These are phyloP conservation scores for Lethrus apterus DNA, from an alignment of 1,140 invertebrate genomes.

Conservation along the genomic window DNA sequence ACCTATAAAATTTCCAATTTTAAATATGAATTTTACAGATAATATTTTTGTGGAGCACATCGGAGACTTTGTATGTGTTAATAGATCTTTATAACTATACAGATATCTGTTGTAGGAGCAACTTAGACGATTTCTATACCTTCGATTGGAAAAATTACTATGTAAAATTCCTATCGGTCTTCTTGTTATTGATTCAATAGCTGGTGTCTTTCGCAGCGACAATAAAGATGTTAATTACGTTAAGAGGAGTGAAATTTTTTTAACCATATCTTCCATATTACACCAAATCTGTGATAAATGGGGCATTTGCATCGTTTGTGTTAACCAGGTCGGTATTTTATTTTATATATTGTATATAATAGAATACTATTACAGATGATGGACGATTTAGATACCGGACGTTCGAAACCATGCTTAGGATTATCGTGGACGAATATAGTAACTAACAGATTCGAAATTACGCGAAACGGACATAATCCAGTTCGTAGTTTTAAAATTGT, in stretches of 20 bases:
- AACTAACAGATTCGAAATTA: slow-evolving; percentile 54
- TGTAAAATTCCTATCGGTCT: slow-evolving; percentile 50
- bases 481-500: slow-evolving; percentile 37
- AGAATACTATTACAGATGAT: slow-evolving; percentile 34
- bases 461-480: slow-evolving; percentile 36
- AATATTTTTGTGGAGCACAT: slow-evolving; percentile 39
- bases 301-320: slow-evolving; percentile 55
- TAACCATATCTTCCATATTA: slow-evolving; percentile 49
- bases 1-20: slow-evolving; percentile 35
- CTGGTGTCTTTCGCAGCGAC: slow-evolving; percentile 60
- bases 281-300: slow-evolving; percentile 49
- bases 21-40: slow-evolving; percentile 36
- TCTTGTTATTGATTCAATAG: slow-evolving; percentile 69
- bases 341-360: background rate
- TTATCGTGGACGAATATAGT: slow-evolving; percentile 63
- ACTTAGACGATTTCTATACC: slow-evolving; percentile 50
- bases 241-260: slow-evolving; percentile 45
- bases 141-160: slow-evolving; percentile 46
- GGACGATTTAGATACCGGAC: slow-evolving; percentile 27
- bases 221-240: slow-evolving; percentile 48
- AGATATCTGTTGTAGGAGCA: slow-evolving; percentile 43
- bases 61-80: slow-evolving; percentile 47
- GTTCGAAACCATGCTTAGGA: slow-evolving; percentile 50
- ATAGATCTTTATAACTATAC: background rate
- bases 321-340: slow-evolving; percentile 59